Percentiles rank a stretch among this genome's conserved stretches.
Conservation (phyloP, 30 jellyfish, hydroid and myxozoan genomes). For the Pseudorhiza aurosa region DNA sequence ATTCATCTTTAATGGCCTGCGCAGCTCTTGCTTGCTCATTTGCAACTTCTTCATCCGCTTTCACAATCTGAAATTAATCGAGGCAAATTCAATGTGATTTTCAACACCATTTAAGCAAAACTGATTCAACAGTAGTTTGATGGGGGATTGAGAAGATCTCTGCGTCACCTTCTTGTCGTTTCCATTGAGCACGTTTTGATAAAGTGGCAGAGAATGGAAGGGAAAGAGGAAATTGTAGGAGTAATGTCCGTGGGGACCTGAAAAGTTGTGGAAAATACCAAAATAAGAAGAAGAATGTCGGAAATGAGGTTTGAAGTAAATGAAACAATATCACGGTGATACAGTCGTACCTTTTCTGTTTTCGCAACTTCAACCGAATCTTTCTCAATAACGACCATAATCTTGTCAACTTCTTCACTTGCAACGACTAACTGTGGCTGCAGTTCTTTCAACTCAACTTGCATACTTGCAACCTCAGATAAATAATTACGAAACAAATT, state of each 20-base stretch:
- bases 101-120: too few relatives aligned
- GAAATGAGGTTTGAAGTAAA: not conserved
- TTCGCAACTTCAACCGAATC: constrained; percentile 99
- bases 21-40: constrained; percentile 99
- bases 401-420: constrained; percentile 93
- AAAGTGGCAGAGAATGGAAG: too few relatives aligned
- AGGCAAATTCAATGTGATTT: too few relatives aligned
- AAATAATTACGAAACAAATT: not conserved
- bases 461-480: constrained; percentile 93
- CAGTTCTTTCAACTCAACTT: constrained; percentile 83
- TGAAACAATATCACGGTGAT: not conserved
- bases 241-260: too few relatives aligned
- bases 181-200: too few relatives aligned
- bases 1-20: constrained; percentile 98
- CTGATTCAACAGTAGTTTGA: too few relatives aligned
- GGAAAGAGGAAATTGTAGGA: too few relatives aligned
- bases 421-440: constrained; percentile 99
- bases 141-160: too few relatives aligned
- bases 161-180: too few relatives aligned
- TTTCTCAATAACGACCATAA: constrained; percentile 91
- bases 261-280: not conserved
- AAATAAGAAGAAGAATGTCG: not conserved
- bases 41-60: constrained; percentile 98
- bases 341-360: constrained; percentile 85
- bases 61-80: constrained; percentile 98